Evolutionary conservation across 2,113 vertebrate genomes (phyloP).

Genomic region (Gadus macrocephalus): DNA sequence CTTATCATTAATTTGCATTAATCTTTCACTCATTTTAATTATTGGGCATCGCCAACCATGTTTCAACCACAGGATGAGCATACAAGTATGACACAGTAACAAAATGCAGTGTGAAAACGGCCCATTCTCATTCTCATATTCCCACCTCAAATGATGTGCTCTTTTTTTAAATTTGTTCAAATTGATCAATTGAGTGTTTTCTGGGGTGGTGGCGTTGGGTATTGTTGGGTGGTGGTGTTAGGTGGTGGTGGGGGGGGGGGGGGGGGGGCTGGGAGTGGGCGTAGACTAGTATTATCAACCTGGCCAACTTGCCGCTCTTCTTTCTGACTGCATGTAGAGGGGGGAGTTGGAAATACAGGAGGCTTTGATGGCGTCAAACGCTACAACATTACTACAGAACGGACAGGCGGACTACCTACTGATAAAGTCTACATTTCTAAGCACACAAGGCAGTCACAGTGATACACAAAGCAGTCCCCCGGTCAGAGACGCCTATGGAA

Average conservation of each 20-base stretch:
- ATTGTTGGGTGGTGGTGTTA: background rate
- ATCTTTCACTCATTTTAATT: slow-evolving; percentile 9
- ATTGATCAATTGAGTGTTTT: slow-evolving; percentile 4
- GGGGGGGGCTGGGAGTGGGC: too few relatives aligned
- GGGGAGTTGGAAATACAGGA: slow-evolving; percentile 60
- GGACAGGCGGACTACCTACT: slow-evolving; percentile 89
- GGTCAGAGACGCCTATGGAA: slow-evolving; percentile 89
- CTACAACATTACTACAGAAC: slow-evolving; percentile 93
- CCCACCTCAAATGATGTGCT: slow-evolving; percentile 21
- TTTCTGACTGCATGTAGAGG: slow-evolving; percentile 82
- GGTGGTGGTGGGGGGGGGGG: background rate
- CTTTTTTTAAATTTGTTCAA: too few relatives aligned
- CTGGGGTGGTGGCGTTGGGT: background rate
- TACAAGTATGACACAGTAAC: slow-evolving; percentile 92
- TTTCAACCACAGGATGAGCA: slow-evolving; percentile 63
- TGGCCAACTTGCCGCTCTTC: background rate
- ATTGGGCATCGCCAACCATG: slow-evolving; percentile 47
- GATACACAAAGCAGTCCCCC: slow-evolving; percentile 97
- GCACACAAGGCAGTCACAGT: slow-evolving; percentile 99
- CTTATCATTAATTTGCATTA: too few relatives aligned
- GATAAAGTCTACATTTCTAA: slow-evolving; percentile 94
- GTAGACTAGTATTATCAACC: background rate
- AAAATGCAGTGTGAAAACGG: slow-evolving; percentile 85
- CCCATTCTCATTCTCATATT: slow-evolving; percentile 38
- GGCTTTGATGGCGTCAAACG: slow-evolving; percentile 47